A percentile compares a stretch with the other conserved stretches of the same genome.
Evolutionary conservation across 1,140 invertebrate species (phyloP).

Genomic region (Choristoneura fumiferana): DNA sequence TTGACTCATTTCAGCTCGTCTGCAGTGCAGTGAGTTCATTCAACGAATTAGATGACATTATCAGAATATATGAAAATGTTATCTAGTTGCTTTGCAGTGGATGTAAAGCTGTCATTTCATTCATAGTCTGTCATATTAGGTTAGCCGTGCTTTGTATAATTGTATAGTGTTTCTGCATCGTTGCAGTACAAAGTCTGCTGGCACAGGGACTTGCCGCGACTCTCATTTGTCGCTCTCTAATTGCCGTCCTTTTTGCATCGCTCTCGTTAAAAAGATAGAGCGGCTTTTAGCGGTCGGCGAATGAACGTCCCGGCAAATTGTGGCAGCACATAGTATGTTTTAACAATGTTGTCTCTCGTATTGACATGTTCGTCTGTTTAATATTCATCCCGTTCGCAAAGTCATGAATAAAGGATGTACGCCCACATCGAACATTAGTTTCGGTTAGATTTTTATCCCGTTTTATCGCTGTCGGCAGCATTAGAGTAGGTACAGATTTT

Average conservation of each 20-base stretch:
- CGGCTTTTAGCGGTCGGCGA: too few species aligned
- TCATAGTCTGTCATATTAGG: neutral
- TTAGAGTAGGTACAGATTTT: too few species aligned
- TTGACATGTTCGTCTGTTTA: neutral
- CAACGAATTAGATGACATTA: too few species aligned
- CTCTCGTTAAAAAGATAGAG: too few species aligned
- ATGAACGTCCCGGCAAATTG: too few species aligned
- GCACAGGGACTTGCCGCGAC: neutral
- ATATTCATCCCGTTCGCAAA: slow-evolving; percentile 7
- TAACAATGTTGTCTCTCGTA: neutral
- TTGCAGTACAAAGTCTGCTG: slow-evolving; percentile 9
- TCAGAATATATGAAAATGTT: too few species aligned
- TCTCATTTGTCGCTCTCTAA: neutral
- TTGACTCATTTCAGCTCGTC: too few species aligned
- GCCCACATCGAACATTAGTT: neutral
- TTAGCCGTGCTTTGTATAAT: slow-evolving; percentile 1
- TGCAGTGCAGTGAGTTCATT: too few species aligned
- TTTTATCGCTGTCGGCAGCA: neutral
- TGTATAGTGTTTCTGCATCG: neutral
- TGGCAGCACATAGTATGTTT: too few species aligned
- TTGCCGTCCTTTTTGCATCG: too few species aligned
- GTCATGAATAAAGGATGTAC: slow-evolving; percentile 13
- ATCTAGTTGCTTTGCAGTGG: neutral
- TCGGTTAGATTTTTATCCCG: slow-evolving; percentile 12
- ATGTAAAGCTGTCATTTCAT: neutral